Percentiles rank a stretch among this genome's conserved stretches.
Conservation (phyloP, 2,113 vertebrate species). For the Stercorarius parasiticus region DNA sequence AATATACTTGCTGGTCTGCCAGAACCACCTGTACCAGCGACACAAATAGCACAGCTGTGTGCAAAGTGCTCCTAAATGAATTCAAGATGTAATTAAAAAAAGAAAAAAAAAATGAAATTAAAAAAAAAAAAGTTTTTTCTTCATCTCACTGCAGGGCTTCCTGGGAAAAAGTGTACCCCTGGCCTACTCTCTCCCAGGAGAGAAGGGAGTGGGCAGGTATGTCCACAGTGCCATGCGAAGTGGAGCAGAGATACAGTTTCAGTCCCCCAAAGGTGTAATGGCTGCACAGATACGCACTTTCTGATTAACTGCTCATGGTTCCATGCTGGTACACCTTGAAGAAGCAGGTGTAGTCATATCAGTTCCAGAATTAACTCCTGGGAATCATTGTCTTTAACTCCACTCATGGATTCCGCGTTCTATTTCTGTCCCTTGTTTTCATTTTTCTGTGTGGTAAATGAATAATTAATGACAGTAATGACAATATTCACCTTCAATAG, state of each 20-base stretch:
- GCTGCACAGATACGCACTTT: not conserved
- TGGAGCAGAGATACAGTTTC: not conserved
- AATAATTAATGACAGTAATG: not conserved
- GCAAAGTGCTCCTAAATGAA: not conserved
- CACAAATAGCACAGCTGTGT: not conserved
- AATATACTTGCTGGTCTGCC: not conserved
- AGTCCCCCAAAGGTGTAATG: not conserved
- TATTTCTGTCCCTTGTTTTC: not conserved
- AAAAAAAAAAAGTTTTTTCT: not conserved
- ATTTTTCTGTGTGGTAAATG: not conserved
- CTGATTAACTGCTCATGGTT: not conserved
- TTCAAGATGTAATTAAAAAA: too few species aligned
- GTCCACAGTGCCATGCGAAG: not conserved
- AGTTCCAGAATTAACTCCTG: not conserved
- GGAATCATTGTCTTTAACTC: not conserved
- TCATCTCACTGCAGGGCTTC: not conserved
- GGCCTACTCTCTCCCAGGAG: not conserved
- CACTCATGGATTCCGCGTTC: not conserved
- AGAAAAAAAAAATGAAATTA: not conserved
- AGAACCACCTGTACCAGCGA: not conserved
- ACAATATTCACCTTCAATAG: not conserved
- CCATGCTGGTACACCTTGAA: not conserved
- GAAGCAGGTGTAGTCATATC: not conserved
- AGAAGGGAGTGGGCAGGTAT: not conserved
- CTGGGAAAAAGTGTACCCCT: fast-evolving